These are phyloP conservation scores for Nycteola revayana DNA, from an alignment of 2,888 invertebrate genomes.

Conservation along the genomic window DNA sequence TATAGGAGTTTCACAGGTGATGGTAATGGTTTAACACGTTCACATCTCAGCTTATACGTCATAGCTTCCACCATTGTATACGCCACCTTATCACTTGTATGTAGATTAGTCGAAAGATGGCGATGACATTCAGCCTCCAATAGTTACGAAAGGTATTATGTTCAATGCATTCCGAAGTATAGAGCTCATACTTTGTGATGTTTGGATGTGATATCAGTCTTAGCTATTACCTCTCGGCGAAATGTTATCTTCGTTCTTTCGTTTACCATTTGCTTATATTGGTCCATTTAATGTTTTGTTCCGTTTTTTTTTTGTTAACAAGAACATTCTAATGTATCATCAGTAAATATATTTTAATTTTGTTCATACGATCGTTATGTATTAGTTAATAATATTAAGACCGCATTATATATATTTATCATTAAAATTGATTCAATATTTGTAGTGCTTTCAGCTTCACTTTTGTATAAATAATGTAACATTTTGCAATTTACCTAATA, in stretches of 20 bases:
- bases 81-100: conserved; percentile 44
- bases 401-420: conserved; percentile 7
- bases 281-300: conserved; percentile 14
- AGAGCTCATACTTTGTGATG: conserved; percentile 76
- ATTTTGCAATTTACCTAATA: conserved; percentile 19
- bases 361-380: conserved; percentile 12
- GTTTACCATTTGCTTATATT: conserved; percentile 34
- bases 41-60: conserved; percentile 67
- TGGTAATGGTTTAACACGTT: conserved; percentile 76
- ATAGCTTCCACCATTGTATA: conserved; percentile 55
- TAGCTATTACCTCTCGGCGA: conserved; percentile 30
- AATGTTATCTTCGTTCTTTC: conserved; percentile 38
- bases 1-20: conserved; percentile 57
- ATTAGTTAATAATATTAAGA: conserved; percentile 2
- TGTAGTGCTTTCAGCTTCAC: conserved; percentile 30
- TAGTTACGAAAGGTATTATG: conserved; percentile 42
- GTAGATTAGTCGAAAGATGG: conserved; percentile 39
- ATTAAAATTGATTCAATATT: not conserved
- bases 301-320: conserved; percentile 1
- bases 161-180: conserved; percentile 62
- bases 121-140: conserved; percentile 36
- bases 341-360: too few relatives aligned
- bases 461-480: conserved; percentile 17
- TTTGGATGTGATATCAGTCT: conserved; percentile 47
- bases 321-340: conserved; percentile 37